Conservation (phyloP, 2,797 vertebrate species). For the Falco novaeseelandiae region DNA sequence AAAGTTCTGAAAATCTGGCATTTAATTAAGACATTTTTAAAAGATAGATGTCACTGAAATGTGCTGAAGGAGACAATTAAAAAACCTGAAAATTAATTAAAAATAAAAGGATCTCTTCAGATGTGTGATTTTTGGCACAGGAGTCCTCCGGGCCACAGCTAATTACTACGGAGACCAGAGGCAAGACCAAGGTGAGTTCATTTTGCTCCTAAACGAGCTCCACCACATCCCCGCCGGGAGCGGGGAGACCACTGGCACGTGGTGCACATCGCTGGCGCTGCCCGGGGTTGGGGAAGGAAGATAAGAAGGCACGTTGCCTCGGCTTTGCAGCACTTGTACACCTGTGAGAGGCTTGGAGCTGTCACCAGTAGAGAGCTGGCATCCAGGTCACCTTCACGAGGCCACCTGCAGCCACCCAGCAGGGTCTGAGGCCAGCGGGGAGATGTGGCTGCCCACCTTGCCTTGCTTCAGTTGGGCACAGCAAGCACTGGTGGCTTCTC, state of each 20-base stretch:
- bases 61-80: constrained; percentile 3
- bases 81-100: constrained; percentile 14
- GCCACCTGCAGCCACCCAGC: background rate
- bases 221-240: accelerated
- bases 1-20: background rate
- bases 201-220: background rate
- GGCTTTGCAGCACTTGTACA: accelerated
- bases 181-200: background rate
- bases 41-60: background rate
- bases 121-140: background rate
- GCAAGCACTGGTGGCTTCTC: background rate
- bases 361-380: background rate
- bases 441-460: background rate
- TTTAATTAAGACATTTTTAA: constrained; percentile 5
- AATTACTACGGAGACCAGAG: constrained; percentile 7
- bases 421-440: background rate
- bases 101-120: background rate
- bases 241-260: background rate
- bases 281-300: background rate
- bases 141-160: background rate
- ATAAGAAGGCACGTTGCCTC: accelerated
- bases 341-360: background rate
- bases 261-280: accelerated
- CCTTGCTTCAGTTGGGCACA: accelerated
- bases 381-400: background rate